These are phyloP conservation scores for Vulpes lagopus DNA, from an alignment of 2,113 vertebrate genomes.

Conservation along the genomic window DNA sequence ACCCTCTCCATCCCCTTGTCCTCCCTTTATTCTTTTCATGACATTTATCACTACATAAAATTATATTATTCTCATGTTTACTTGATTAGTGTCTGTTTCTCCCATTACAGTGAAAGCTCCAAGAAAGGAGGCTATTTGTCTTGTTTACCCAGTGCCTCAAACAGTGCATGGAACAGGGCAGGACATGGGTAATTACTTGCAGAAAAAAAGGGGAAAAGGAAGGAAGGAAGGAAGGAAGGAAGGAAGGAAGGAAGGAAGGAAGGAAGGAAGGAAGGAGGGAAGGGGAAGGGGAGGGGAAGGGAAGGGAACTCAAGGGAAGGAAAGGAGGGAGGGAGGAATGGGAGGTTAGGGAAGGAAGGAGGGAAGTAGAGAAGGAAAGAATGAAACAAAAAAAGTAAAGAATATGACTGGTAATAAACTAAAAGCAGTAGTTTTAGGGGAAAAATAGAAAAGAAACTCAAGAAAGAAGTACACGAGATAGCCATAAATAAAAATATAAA, in stretches of 20 bases:
- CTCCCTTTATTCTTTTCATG: not conserved
- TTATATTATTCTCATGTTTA: not conserved
- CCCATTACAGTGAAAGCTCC: conserved; percentile 24
- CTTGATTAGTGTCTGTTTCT: not conserved
- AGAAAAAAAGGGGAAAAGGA: not conserved
- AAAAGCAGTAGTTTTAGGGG: not conserved
- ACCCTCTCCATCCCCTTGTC: not conserved
- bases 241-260: not conserved
- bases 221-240: not conserved
- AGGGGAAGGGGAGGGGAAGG: not conserved
- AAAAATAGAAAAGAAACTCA: not conserved
- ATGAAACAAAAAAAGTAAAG: not conserved
- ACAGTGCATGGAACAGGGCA: not conserved
- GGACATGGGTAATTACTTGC: not conserved
- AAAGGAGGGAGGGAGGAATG: not conserved
- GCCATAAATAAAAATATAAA: conserved; percentile 50
- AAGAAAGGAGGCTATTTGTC: not conserved
- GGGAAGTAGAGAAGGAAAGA: not conserved
- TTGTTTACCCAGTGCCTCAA: conserved; percentile 23
- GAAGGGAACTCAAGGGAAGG: rapidly evolving
- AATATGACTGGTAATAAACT: not conserved
- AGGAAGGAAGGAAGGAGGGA: not conserved
- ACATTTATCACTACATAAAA: conserved; percentile 20
- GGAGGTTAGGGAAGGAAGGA: not conserved
- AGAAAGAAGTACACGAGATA: conserved; percentile 25